These are phyloP conservation scores for Danaus plexippus DNA, from an alignment of 1,140 invertebrate species.

Conservation along the genomic window DNA sequence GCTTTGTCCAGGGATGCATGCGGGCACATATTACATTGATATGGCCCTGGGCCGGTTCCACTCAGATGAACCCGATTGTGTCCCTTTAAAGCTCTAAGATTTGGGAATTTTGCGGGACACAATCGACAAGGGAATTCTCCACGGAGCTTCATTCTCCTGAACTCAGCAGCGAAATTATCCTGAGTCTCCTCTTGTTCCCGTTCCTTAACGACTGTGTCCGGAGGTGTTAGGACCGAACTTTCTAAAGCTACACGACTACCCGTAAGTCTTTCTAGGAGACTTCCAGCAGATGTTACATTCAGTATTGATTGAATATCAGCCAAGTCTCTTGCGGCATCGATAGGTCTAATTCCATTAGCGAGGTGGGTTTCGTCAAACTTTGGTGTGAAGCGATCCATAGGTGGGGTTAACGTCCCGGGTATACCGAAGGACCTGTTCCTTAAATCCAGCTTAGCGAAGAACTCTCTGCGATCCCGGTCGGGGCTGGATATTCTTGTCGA, in stretches of 20 bases:
- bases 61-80: conserved; percentile 87
- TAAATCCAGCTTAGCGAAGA: conserved; percentile 85
- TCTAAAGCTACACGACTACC: conserved; percentile 55
- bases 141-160: conserved; percentile 87
- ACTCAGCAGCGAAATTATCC: conserved; percentile 84
- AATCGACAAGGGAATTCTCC: conserved; percentile 91
- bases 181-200: conserved; percentile 81
- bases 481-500: conserved; percentile 50
- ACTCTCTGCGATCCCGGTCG: conserved; percentile 77
- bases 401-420: conserved; percentile 66
- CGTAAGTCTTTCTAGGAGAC: conserved; percentile 74
- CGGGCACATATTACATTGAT: conserved; percentile 93
- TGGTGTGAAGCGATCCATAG: conserved; percentile 56
- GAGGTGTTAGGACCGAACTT: conserved; percentile 50
- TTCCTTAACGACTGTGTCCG: conserved; percentile 52
- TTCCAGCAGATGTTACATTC: conserved; percentile 78
- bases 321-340: conserved; percentile 77
- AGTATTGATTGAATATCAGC: conserved; percentile 90
- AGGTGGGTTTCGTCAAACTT: conserved; percentile 56
- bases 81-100: conserved; percentile 89
- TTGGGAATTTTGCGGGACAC: conserved; percentile 87
- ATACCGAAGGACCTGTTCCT: conserved; percentile 75
- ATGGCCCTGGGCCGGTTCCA: conserved; percentile 79
- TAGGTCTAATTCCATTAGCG: conserved; percentile 53
- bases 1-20: conserved; percentile 92